Conservation (phyloP, 2,888 invertebrate genomes). For the Tiphia femorata region DNA sequence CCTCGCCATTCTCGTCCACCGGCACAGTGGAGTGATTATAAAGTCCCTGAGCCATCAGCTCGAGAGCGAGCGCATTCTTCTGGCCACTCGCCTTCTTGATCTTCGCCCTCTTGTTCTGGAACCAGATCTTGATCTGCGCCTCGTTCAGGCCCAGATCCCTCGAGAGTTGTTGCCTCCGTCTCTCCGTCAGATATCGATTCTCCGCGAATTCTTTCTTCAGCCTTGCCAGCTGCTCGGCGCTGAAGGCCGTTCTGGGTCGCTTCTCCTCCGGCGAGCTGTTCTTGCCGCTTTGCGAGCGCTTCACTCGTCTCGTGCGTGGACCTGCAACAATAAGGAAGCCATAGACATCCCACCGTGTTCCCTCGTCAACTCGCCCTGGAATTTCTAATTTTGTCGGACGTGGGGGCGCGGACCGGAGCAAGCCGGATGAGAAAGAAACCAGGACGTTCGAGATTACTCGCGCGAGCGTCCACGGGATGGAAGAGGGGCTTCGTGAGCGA, state of each 20-base stretch:
- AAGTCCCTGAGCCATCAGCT: constrained; percentile 93
- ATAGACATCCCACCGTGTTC: not conserved
- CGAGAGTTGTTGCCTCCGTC: constrained; percentile 90
- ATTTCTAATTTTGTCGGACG: too few species aligned
- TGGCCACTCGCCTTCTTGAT: constrained; percentile 92
- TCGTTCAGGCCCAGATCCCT: constrained; percentile 92
- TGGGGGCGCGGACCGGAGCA: too few species aligned
- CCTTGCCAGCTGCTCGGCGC: constrained; percentile 90
- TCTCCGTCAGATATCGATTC: constrained; percentile 93
- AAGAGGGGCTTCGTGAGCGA: too few species aligned
- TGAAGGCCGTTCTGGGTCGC: constrained; percentile 95
- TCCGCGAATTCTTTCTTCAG: constrained; percentile 94
- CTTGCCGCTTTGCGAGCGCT: constrained; percentile 68
- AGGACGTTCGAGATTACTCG: too few species aligned
- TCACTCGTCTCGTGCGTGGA: constrained; percentile 73
- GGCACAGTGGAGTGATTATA: constrained; percentile 90
- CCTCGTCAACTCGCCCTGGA: not conserved
- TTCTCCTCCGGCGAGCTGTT: constrained; percentile 80
- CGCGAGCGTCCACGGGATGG: too few species aligned
- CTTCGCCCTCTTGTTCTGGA: constrained; percentile 96
- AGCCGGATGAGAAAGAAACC: too few species aligned
- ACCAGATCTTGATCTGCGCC: constrained; percentile 97
- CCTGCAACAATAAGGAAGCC: constrained; percentile 66
- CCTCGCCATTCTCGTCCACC: constrained; percentile 81
- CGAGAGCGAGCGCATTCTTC: constrained; percentile 87